Evolutionary conservation across 1,140 invertebrate species (phyloP).

Genomic region (Dendrolimus kikuchii): DNA sequence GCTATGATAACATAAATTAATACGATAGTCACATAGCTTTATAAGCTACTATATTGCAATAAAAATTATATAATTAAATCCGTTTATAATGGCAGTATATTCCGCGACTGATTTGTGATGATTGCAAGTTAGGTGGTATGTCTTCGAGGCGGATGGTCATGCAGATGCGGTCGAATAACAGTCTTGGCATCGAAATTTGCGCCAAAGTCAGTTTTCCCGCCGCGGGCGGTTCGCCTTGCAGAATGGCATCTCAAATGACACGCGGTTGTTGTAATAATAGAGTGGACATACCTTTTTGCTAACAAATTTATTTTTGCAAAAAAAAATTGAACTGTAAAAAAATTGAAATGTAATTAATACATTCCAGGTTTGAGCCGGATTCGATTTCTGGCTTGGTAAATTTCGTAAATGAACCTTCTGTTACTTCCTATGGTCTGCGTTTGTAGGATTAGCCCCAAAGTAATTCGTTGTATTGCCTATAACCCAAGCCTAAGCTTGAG

Average conservation of each 20-base stretch:
- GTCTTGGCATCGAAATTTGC: constrained; percentile 60
- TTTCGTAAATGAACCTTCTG: too few species aligned
- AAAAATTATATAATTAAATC: constrained; percentile 59
- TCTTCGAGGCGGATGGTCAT: constrained; percentile 19
- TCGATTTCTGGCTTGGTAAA: too few species aligned
- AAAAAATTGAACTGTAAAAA: too few species aligned
- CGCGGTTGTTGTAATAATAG: constrained; percentile 33
- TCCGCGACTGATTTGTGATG: constrained; percentile 25
- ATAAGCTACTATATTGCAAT: constrained; percentile 34
- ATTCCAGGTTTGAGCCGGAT: too few species aligned
- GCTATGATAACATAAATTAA: constrained; percentile 35
- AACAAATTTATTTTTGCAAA: background rate
- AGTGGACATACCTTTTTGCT: constrained; percentile 38
- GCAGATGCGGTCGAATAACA: constrained; percentile 40
- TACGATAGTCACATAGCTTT: constrained; percentile 25
- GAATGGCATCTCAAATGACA: constrained; percentile 66
- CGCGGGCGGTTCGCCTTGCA: constrained; percentile 62
- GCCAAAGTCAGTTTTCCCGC: constrained; percentile 68
- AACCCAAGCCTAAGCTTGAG: too few species aligned
- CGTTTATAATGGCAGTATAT: constrained; percentile 50
- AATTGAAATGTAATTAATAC: too few species aligned
- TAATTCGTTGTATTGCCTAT: too few species aligned
- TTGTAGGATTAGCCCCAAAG: too few species aligned
- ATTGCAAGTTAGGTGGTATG: constrained; percentile 5
- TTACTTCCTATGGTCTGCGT: too few species aligned